These are phyloP conservation scores for Ylistrum balloti DNA, from an alignment of 1,140 invertebrate species.

Conservation along the genomic window DNA sequence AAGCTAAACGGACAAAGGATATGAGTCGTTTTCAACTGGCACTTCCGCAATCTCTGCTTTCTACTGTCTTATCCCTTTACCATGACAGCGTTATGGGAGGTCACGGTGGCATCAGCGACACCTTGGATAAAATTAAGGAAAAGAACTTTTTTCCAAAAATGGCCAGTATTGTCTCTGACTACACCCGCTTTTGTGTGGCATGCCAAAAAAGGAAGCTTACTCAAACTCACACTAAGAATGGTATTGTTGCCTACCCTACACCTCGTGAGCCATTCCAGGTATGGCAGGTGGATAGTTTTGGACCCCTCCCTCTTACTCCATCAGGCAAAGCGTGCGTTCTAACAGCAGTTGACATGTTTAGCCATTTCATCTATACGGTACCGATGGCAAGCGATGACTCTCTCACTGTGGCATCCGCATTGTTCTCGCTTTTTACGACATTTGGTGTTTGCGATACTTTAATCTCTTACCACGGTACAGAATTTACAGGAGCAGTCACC, in stretches of 20 bases:
- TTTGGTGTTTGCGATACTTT: conserved; percentile 51
- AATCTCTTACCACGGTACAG: conserved; percentile 44
- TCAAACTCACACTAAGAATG: background rate
- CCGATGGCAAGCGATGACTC: conserved; percentile 45
- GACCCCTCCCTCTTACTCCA: background rate
- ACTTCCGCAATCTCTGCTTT: conserved; percentile 33
- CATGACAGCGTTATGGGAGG: conserved; percentile 46
- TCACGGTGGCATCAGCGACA: conserved; percentile 49
- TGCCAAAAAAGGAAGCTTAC: conserved; percentile 50
- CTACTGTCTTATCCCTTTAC: conserved; percentile 7
- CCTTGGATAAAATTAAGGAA: conserved; percentile 50
- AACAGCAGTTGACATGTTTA: conserved; percentile 49
- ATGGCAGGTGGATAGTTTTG: conserved; percentile 48
- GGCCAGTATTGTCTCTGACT: conserved; percentile 1
- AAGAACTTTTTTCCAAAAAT: conserved; percentile 47
- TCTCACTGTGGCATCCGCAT: conserved; percentile 41
- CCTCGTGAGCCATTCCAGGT: conserved; percentile 42
- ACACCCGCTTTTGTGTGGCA: conserved; percentile 38
- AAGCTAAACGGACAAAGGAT: conserved; percentile 40
- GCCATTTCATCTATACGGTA: conserved; percentile 47
- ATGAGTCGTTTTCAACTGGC: conserved; percentile 27
- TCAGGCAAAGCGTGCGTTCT: conserved; percentile 46
- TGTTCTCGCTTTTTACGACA: conserved; percentile 49
- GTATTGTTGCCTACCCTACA: conserved; percentile 47
- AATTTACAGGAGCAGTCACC: conserved; percentile 45